Evolutionary conservation across 2,113 vertebrate genomes (phyloP).

Genomic region (Pelecanus crispus): DNA sequence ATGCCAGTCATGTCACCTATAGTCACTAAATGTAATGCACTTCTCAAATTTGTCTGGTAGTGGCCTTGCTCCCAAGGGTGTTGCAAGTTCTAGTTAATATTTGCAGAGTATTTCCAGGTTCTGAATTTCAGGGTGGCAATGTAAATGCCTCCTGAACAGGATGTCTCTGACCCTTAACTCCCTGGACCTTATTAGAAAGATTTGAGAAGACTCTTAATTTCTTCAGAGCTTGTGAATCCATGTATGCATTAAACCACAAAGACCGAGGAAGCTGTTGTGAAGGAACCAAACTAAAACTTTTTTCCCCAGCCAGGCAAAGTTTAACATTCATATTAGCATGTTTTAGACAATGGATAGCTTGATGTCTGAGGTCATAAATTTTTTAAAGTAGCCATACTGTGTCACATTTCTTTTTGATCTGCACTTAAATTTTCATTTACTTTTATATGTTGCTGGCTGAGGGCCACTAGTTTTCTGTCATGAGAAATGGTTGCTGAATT

Average conservation of each 20-base stretch:
- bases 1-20: background rate
- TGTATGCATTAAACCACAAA: background rate
- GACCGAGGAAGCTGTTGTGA: background rate
- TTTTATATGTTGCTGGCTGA: slow-evolving; percentile 44
- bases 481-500: slow-evolving; percentile 57
- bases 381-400: slow-evolving; percentile 43
- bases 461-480: slow-evolving; percentile 48
- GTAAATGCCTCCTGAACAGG: background rate
- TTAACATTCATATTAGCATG: slow-evolving; percentile 51
- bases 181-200: background rate
- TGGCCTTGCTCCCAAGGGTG: background rate
- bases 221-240: background rate
- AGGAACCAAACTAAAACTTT: slow-evolving; percentile 5
- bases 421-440: slow-evolving; percentile 66
- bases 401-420: slow-evolving; percentile 50
- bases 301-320: slow-evolving; percentile 33
- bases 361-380: slow-evolving; percentile 46
- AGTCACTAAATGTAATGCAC: background rate
- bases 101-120: background rate
- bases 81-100: background rate
- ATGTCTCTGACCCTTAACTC: background rate
- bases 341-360: slow-evolving; percentile 50
- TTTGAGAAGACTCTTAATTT: background rate
- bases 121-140: background rate
- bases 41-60: background rate